phyloP scores from a whole-genome alignment of 2,888 invertebrate species.

The Thyatira batis region DNA sequence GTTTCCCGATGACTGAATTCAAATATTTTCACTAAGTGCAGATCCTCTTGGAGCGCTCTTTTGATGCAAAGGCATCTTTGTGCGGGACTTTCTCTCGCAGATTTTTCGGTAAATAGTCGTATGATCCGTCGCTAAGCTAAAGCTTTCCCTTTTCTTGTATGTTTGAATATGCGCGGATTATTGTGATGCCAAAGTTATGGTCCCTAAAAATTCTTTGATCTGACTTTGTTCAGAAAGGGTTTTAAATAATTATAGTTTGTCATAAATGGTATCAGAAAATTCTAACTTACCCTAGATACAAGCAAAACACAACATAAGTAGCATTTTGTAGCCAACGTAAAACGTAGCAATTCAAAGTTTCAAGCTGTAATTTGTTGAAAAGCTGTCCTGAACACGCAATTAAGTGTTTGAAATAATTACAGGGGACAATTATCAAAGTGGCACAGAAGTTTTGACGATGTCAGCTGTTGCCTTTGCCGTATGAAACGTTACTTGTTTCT shows the following conservation, averaged over 20 bases:
- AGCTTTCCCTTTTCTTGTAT: constrained; percentile 19
- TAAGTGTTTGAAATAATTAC: constrained; percentile 59
- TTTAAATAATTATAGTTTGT: background rate
- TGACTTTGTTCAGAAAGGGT: background rate
- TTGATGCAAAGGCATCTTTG: constrained; percentile 52
- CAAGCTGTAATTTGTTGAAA: constrained; percentile 47
- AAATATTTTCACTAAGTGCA: constrained; percentile 68
- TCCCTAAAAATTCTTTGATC: background rate
- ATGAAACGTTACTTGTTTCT: constrained; percentile 55
- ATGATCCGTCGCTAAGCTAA: constrained; percentile 35
- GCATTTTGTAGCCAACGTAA: constrained; percentile 6
- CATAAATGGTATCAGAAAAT: background rate
- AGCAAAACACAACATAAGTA: background rate
- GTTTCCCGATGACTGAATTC: constrained; percentile 59
- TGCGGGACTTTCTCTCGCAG: constrained; percentile 35
- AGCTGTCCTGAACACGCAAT: constrained; percentile 49
- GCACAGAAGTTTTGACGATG: constrained; percentile 42
- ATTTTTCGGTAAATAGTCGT: constrained; percentile 47
- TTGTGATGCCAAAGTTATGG: background rate
- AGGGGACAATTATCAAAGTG: constrained; percentile 58
- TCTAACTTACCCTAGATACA: background rate
- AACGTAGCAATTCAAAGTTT: constrained; percentile 34
- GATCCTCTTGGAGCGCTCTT: constrained; percentile 49
- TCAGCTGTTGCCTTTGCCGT: constrained; percentile 54
- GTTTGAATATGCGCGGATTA: constrained; percentile 10